Evolutionary conservation across 2,113 vertebrate species (phyloP), one percentile per base, ranked within the genome.

Genomic region (Cacatua alba): DNA sequence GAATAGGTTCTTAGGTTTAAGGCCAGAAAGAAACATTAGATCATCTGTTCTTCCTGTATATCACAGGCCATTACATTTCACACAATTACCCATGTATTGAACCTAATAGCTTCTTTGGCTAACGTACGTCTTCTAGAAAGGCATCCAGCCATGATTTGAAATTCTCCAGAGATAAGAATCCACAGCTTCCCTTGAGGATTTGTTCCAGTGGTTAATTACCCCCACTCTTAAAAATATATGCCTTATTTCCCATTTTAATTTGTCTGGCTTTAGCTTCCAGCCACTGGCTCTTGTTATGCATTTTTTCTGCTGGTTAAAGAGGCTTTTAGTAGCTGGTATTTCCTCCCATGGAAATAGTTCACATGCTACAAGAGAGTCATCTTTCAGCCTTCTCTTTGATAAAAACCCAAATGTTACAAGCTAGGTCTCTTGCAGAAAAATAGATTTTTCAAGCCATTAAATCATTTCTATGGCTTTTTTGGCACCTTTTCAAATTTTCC

Each of bases 51-150:
- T 93, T 92, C 86, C 94, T 90, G 74, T 90, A 37, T 86, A 91
- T 89, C 94, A 95, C 92, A 97, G 91, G 62, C 92, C 92, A 93
- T 95, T 96, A 85, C 94, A 91, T 95, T 90, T 95, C 91, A 94
- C 62, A 68, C 95, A 89, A 89, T 96, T 95, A 94, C 81, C 83
- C 83, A 88, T 51, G 81, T 76, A 82, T 84, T 87, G 94, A 96
- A 90, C 92, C 77, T 95, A 97, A 96, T 85, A 91, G 95, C 49
- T 67, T 96, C 88, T 87, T 80, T 90, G 87, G 93, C 86, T 76
- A 77, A 94, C 94, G 94, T 48, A 89, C 77, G 11, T 88, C 77
- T 92, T 90, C 83, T 59, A 89, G 82, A 94, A 94, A 92, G 59
- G 83, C 86, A 97, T 76, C 65, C 92, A 96, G 57, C 52, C 96